Evolutionary conservation across 2,797 vertebrate genomes (phyloP).

Genomic region (Sternarchorhynchus goeldii): DNA sequence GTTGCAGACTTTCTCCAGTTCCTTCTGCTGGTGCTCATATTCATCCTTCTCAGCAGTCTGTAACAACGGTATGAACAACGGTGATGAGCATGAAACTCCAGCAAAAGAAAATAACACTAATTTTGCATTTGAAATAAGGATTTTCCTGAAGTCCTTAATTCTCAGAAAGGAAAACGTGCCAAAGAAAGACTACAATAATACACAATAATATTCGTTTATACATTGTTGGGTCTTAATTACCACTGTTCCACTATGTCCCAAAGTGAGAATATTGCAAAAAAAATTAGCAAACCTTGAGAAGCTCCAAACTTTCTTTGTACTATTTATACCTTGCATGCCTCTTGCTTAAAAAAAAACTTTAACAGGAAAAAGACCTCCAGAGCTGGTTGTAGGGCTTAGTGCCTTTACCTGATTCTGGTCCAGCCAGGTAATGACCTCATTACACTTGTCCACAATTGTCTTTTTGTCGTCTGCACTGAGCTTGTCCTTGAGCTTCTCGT

Average conservation of each 20-base stretch:
- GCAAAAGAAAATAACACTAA: not conserved
- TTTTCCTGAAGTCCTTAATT: too few relatives aligned
- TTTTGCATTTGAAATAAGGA: too few relatives aligned
- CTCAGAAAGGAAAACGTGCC: too few relatives aligned
- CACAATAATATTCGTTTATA: not conserved
- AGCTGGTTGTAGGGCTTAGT: not conserved
- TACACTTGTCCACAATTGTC: slow-evolving; percentile 78
- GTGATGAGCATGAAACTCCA: slow-evolving; percentile 2
- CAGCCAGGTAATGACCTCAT: slow-evolving; percentile 80
- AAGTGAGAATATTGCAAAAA: not conserved
- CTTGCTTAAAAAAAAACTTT: too few relatives aligned
- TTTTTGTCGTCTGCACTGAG: slow-evolving; percentile 81
- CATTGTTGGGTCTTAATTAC: not conserved
- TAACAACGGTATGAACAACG: not conserved
- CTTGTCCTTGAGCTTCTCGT: slow-evolving; percentile 81
- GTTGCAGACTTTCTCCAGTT: slow-evolving; percentile 82
- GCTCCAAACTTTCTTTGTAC: too few relatives aligned
- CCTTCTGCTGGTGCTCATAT: slow-evolving; percentile 82
- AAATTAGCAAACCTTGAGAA: slow-evolving; percentile 16
- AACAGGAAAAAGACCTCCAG: not conserved
- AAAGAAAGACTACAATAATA: not conserved
- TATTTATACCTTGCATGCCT: too few relatives aligned
- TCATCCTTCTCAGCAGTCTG: slow-evolving; percentile 82
- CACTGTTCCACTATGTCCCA: not conserved
- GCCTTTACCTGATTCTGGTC: slow-evolving; percentile 80